Evolutionary conservation across 2,888 invertebrate genomes (phyloP), one percentile per base, ranked within the genome.

Genomic region (Drosophila atripex): DNA sequence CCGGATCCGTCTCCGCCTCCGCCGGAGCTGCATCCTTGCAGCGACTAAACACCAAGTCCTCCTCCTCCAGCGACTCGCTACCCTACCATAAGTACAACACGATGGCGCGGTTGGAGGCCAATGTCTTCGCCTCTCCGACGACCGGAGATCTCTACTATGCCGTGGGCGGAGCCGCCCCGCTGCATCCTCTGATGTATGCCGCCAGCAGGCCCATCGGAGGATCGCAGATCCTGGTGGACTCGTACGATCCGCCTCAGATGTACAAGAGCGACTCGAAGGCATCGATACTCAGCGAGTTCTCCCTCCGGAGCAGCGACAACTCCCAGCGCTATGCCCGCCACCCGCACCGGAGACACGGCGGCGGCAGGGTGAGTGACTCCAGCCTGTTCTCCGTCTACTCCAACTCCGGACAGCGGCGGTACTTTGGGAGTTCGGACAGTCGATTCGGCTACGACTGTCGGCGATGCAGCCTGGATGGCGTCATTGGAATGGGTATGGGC

Each of bases 1-100:
- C 66, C 9, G 18, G 60, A 3, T 18, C 52, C 1, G 38, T 6
- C 35, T 14, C 35, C 1, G 38, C n/a, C 35, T 14, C 35, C 23
- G 57, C 64, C 5, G 70, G 64, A 2, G 50, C 51, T 11, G 52
- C 73, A 2, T 57, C 78, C 4, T 72, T 82, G 76, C 82, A 84
- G 46, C 86, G 86, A 50, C 78, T 90, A 45, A 90, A 90, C 53
- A 86, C 91, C 3, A 92, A 92, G 74, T 92, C 92, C 0, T 92
- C 91, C n/a, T 91, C 91, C n/a, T 92, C 92, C 2, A 92, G 91
- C 58, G 92, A 92, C 71, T 92, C 91, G 3, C 61, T 92, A 54
- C 90, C 91, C 16, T 74, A 86, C 35, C 76, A 91, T 59, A 91
- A 91, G 58, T 90, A 88, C 60, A 90, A 90, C 43, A 90, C 90